phyloP scores from a whole-genome alignment of 30 jellyfish, hydroid and myxozoan genomes.

The Pseudorhiza aurosa region DNA sequence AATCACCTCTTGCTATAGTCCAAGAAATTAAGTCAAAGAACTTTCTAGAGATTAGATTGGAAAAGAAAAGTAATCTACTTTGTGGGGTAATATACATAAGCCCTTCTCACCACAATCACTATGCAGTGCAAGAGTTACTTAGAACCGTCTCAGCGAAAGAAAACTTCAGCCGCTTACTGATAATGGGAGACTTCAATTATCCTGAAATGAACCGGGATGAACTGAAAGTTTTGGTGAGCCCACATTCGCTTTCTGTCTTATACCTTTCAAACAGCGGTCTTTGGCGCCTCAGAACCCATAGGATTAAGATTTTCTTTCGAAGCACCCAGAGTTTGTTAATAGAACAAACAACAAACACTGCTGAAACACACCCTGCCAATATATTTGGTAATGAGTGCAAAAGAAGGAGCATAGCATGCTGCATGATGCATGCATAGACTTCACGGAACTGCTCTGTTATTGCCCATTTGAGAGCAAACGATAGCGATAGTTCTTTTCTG shows the following conservation, averaged over 20 bases:
- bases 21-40: no score
- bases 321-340: neutral
- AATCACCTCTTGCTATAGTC: no score
- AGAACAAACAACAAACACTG: slow-evolving; percentile 13
- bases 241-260: neutral
- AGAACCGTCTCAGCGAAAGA: no score
- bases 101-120: neutral
- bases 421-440: no score
- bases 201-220: slow-evolving; percentile 2
- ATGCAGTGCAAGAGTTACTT: neutral
- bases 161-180: neutral
- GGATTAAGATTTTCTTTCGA: slow-evolving; percentile 3
- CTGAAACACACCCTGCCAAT: slow-evolving; percentile 29
- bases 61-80: slow-evolving; percentile 1
- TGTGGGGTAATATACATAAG: slow-evolving; percentile 4
- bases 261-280: neutral
- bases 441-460: slow-evolving; percentile 7
- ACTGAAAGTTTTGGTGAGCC: slow-evolving; percentile 12
- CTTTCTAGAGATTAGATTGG: neutral
- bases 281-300: neutral
- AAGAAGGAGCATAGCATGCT: no score
- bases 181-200: slow-evolving; percentile 14
- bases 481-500: slow-evolving; percentile 28
- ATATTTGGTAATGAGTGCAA: neutral
- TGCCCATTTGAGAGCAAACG: slow-evolving; percentile 45